Evolutionary conservation across 2,888 invertebrate genomes (phyloP).

Genomic region (Flexamia atlantica): DNA sequence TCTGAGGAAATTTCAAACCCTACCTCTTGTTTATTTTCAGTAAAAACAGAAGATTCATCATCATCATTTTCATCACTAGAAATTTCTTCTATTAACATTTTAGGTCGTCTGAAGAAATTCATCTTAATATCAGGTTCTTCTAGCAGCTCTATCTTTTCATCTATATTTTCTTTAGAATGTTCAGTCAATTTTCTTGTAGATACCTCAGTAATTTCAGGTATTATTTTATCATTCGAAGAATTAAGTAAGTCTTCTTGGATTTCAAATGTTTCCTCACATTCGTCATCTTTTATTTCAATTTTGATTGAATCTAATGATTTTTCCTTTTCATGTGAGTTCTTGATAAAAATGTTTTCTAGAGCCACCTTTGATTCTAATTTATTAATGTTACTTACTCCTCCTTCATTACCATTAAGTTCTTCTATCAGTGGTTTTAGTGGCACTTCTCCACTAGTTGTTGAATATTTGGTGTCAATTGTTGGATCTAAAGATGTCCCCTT

Average conservation of each 20-base stretch:
- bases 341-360: not conserved
- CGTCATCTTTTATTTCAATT: not conserved
- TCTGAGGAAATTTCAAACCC: no score
- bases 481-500: not conserved
- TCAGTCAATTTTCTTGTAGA: not conserved
- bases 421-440: conserved; percentile 17
- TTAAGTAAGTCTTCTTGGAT: not conserved
- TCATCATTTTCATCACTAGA: conserved; percentile 5
- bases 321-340: not conserved
- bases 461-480: not conserved
- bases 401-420: conserved; percentile 7
- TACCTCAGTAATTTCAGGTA: not conserved
- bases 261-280: not conserved
- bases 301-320: not conserved
- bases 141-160: not conserved
- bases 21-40: not conserved
- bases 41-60: not conserved
- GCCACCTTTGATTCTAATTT: not conserved
- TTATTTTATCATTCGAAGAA: not conserved
- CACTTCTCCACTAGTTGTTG: not conserved
- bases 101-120: conserved; percentile 18
- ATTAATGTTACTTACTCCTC: not conserved
- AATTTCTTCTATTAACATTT: conserved; percentile 17
- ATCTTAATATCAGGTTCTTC: not conserved
- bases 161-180: not conserved